These are phyloP conservation scores for Ovibos moschatus DNA, from an alignment of 2,113 vertebrate genomes.

Conservation along the genomic window DNA sequence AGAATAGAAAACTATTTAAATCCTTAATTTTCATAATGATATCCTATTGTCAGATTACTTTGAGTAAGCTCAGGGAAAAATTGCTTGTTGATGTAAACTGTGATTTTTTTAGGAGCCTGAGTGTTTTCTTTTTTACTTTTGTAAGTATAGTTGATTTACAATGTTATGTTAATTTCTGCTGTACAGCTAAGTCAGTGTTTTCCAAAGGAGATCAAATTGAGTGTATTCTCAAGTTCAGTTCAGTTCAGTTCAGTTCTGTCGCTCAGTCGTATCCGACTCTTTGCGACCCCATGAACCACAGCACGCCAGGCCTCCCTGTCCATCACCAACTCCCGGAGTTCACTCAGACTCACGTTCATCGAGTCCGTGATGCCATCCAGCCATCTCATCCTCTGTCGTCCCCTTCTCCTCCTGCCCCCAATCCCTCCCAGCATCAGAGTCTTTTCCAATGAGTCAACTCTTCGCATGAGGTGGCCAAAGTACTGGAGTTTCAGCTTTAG, in stretches of 20 bases:
- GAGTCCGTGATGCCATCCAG: too few species aligned
- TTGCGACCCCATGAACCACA: rapidly evolving
- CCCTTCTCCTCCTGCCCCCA: too few species aligned
- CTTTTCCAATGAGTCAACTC: too few species aligned
- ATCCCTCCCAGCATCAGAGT: too few species aligned
- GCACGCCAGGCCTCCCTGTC: too few species aligned
- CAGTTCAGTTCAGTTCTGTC: too few species aligned
- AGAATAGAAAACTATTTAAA: not conserved
- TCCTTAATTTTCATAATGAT: not conserved
- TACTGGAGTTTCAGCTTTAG: too few species aligned
- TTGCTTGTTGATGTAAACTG: not conserved
- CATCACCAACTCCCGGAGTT: too few species aligned
- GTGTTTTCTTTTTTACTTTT: not conserved
- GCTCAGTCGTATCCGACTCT: too few species aligned
- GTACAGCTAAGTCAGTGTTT: not conserved
- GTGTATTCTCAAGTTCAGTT: not conserved
- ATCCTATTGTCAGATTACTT: not conserved
- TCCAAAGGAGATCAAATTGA: not conserved
- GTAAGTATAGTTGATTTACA: not conserved
- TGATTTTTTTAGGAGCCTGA: not conserved
- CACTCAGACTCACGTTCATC: too few species aligned
- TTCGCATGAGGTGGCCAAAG: too few species aligned
- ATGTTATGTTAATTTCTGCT: not conserved
- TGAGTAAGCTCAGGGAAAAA: not conserved
- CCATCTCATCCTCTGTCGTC: too few species aligned